Base-by-base conservation (phyloP, 2,888 invertebrate species). In the Eurytoma californica region DNA sequence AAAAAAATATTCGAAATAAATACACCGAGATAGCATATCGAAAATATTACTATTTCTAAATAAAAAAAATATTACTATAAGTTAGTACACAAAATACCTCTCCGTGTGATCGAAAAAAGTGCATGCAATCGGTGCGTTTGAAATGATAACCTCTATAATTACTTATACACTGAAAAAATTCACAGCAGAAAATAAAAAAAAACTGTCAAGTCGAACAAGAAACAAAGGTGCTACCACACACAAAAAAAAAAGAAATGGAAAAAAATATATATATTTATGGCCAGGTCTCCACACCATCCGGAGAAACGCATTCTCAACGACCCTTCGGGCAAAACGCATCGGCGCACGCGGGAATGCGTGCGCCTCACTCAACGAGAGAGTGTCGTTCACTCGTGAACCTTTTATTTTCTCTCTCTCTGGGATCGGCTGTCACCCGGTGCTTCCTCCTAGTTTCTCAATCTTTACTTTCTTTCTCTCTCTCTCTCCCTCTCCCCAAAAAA, bases 361-460 rank as follows among this genome's bases (percentile, higher is more conserved):
- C n/a, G n/a, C n/a, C n/a, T n/a, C n/a, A n/a, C n/a, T n/a, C n/a
- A n/a, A n/a, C n/a, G n/a, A n/a, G n/a, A n/a, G n/a, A n/a, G n/a
- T n/a, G n/a, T n/a, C n/a, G n/a, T n/a, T n/a, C n/a, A n/a, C n/a
- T n/a, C n/a, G n/a, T n/a, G n/a, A n/a, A 16, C n/a, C 30, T 57
- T 69, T 28, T 57, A 53, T 61, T 14, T 13, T 14, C 47, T 57
- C n/a, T 57, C 5, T 20, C 3, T 72, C 28, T 55, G 14, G 0
- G 20, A 73, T 77, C 81, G 76, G 81, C 81, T 79, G 81, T 73
- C 81, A 81, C 79, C 55, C 72, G 58, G n/a, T 5, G 30, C 16
- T 66, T 66, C 66, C 69, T 66, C 61, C 75, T 53, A 49, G n/a
- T 49, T 58, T 58, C 24, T 53, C 30, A 4, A 53, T 63, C 58